Base-by-base conservation (phyloP, 2,888 invertebrate species). In the Lithodes maja region DNA sequence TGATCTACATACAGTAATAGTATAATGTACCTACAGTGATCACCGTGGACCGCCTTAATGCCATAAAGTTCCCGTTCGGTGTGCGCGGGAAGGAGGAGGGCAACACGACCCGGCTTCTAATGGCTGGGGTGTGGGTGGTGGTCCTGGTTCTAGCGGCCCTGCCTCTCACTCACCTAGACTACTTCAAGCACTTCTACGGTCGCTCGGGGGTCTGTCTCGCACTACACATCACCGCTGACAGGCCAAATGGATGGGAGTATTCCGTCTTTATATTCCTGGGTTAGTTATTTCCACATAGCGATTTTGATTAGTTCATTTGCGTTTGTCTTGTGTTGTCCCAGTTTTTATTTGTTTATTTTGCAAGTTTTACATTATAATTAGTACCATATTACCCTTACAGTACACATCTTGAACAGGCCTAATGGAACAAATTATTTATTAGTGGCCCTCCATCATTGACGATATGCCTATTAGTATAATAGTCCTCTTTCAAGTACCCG, bases 201-300 rank as follows among this genome's bases (percentile, higher is more conserved):
- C 93, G 95, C 55, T 95, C 95, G 0, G 94, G 94, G 0, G 95
- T 95, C 3, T 95, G 95, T 91, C 93, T 95, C 74, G 94, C 95
- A 1, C 93, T 95, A 52, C 95, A 95, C 92, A 94, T 95, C 83
- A 95, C 95, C 3, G 93, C 93, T 7, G 94, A 94, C 71, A 94
- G 94, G 91, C 94, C 94, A 0, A 93, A 93, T 83, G 95, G 95
- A 9, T 95, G 95, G 95, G 94, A 95, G 92, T 95, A 94, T 92
- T 94, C 95, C 0, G 94, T 95, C 49, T 94, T 94, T 91, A 93
- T 95, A n/a, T 95, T 95, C 92, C 92, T 95, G 17, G 92, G 93
- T 93, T 90, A 85, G 90, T 61, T 12, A 61, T 61, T 33, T 33
- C 33, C 33, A 33, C 33, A 33, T 33, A 33, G 33, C 33, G 33